Percentiles rank a stretch among this genome's conserved stretches.
These are phyloP conservation scores for Tokudaia tokunoshimensis DNA, from an alignment of 2,797 vertebrate species.

Conservation along the genomic window DNA sequence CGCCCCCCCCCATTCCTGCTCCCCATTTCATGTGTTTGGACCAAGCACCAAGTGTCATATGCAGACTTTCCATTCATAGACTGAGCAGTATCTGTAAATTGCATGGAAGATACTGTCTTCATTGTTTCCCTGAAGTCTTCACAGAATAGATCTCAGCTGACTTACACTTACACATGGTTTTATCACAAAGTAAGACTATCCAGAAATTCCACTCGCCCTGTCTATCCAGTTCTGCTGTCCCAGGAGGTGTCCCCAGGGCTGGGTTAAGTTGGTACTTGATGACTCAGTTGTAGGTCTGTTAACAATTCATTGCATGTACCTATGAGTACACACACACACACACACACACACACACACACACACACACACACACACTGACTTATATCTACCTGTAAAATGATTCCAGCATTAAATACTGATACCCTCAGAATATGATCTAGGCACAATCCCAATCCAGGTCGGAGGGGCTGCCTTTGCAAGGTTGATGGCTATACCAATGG, in stretches of 20 bases:
- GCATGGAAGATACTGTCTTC: not conserved
- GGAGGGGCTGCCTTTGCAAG: not conserved
- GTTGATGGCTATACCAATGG: not conserved
- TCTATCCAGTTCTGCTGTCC: not conserved
- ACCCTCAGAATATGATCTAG: not conserved
- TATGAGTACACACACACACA: not conserved
- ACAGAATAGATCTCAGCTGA: not conserved
- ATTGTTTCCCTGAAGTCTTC: not conserved
- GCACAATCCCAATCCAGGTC: not conserved
- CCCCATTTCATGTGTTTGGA: not conserved
- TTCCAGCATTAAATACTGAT: not conserved
- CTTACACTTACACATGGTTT: not conserved
- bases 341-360: not conserved
- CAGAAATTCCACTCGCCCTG: not conserved
- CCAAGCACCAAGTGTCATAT: not conserved
- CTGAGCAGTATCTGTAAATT: not conserved
- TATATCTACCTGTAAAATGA: not conserved
- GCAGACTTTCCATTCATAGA: conserved; percentile 41
- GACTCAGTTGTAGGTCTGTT: not conserved
- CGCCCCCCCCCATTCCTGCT: not conserved
- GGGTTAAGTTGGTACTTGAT: not conserved
- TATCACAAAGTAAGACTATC: not conserved
- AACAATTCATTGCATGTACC: not conserved
- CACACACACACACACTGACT: not conserved
- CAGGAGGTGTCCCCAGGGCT: not conserved